phyloP scores from a whole-genome alignment of 1,140 invertebrate species.

The Drosophila kikkawai region DNA sequence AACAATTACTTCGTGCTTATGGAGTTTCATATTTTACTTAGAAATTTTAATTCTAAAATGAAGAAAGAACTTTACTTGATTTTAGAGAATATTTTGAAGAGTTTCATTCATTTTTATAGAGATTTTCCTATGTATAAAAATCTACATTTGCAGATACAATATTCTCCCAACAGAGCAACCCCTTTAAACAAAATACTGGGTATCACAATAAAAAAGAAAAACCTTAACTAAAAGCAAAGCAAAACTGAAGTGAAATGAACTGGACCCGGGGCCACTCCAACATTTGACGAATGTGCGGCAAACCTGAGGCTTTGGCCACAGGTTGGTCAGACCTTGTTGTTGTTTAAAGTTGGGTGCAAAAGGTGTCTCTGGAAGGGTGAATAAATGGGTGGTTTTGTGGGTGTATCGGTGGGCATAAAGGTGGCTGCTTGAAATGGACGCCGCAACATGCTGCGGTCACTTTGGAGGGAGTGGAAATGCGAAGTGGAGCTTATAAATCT shows the following conservation, averaged over 20 bases:
- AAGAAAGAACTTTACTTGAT: rapidly evolving
- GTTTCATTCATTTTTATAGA: neutral
- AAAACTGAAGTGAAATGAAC: constrained; percentile 34
- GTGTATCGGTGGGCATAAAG: constrained; percentile 1
- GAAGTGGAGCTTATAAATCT: constrained; percentile 60
- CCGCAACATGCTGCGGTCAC: constrained; percentile 74
- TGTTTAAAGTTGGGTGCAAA: constrained; percentile 4
- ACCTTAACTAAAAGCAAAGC: constrained; percentile 16
- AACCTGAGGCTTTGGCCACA: constrained; percentile 63
- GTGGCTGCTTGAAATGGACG: constrained; percentile 37
- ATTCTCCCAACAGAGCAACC: neutral
- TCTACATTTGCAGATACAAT: too few relatives aligned
- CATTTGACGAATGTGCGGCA: constrained; percentile 68
- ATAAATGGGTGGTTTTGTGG: constrained; percentile 18
- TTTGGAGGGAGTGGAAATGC: constrained; percentile 18
- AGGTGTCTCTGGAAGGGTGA: neutral
- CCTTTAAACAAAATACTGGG: neutral
- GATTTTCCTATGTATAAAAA: neutral
- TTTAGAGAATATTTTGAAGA: neutral
- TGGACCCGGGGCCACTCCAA: constrained; percentile 39
- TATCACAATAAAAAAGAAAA: constrained; percentile 8
- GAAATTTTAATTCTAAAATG: neutral
- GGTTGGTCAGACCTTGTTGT: constrained; percentile 62
- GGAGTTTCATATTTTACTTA: rapidly evolving
- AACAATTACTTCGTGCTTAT: neutral